Conservation (phyloP, 2,888 invertebrate genomes). For the Sarcophaga carnaria region DNA sequence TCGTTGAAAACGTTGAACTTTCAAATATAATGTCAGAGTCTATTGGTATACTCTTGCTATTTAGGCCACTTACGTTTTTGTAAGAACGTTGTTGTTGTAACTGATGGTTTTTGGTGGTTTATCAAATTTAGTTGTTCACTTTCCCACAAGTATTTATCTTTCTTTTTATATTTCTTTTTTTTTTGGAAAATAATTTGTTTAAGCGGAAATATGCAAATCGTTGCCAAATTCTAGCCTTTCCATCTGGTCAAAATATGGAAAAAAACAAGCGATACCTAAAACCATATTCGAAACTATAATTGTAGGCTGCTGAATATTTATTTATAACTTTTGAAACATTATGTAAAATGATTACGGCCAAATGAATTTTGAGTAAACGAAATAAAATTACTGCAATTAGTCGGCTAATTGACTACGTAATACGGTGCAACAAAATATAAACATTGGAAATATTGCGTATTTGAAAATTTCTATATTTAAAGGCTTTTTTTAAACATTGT, state of each 20-base stretch:
- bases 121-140: no score
- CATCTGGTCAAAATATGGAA: not conserved
- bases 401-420: no score
- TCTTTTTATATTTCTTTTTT: no score
- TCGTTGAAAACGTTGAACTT: constrained; percentile 18
- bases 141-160: no score
- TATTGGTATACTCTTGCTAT: not conserved
- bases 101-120: no score
- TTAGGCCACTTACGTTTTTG: not conserved
- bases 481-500: no score
- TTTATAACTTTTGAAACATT: not conserved
- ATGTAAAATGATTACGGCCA: not conserved
- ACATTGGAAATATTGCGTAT: no score
- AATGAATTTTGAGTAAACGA: no score
- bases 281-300: not conserved
- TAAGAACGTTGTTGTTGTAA: no score
- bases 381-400: no score
- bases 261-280: not conserved
- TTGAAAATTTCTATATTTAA: no score
- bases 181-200: not conserved
- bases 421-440: no score
- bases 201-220: not conserved
- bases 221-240: not conserved
- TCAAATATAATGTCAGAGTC: not conserved
- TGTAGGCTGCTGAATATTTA: constrained; percentile 3